Base-by-base conservation (phyloP, 2,113 vertebrate species). In the Phyllostomus hastatus region DNA sequence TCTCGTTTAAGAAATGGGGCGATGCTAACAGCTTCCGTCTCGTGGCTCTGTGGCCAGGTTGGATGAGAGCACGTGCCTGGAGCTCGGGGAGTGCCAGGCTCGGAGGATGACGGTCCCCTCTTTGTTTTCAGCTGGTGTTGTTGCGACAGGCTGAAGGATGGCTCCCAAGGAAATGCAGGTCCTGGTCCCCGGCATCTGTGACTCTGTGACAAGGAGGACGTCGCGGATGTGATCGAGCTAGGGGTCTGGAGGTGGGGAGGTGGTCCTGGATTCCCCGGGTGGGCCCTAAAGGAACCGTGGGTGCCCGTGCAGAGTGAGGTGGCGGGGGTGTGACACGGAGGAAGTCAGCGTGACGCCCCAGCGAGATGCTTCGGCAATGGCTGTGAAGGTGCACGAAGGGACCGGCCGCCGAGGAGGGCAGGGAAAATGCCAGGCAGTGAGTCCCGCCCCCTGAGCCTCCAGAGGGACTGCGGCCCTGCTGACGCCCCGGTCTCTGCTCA, bases 391-490 rank as follows among this genome's bases (percentile, higher is more conserved):
- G 7, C n/a, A 20, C 5, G 16, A 38, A 26, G 70, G 33, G 70
- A 6, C 54, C 17, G 1, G 0, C 26, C 54, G 43, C 31, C 24
- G 22, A 57, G 73, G 46, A 5, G 6, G 2, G 9, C 0, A 11
- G 28, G 28, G 79, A 31, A 35, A n/a, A 66, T 28, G 4, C 17
- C 2, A 8, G 67, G 38, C 12, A 1, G 1, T 0, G 50, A 31
- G 0, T 5, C 10, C 17, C 38, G 0, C 10, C 26, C 9, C 26
- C 7, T 5, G 4, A 64, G 50, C 91, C 17, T 46, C 17, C 2
- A 0, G 38, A n/a, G 46, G 54, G 48, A 11, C 5, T 1, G 0
- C 2, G 7, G 72, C 1, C 52, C 52, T 24, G 9, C 1, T 0
- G 5, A 4, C 1, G 9, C 57, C 14, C 24, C 10, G 35, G 12